Evolutionary conservation across 2,888 invertebrate species (phyloP), one percentile per base, ranked within the genome.

Genomic region (Microplitis manilae): DNA sequence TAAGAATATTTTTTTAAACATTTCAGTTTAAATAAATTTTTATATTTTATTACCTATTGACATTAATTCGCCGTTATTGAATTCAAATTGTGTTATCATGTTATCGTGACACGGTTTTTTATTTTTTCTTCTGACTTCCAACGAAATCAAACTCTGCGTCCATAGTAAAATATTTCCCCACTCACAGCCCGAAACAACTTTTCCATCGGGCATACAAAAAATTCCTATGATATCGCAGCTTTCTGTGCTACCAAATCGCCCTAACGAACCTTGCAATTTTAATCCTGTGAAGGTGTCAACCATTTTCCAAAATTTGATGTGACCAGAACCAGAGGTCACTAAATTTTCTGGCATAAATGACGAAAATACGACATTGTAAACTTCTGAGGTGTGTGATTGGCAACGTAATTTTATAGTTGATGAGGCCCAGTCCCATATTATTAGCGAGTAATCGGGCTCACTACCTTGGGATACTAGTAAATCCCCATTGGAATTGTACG

Each of bases 251-350:
- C 97, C 97, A 88, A 97, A 98, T 86, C 96, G 92, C 0, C 97
- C 97, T n/a, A 96, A 89, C 85, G 95, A 94, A 1, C 97, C 96
- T 90, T 97, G 94, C 6, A 98, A 90, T 90, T 98, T 98, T 0
- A 97, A 90, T 0, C 97, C 97, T 0, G 97, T 98, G 86, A 97
- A 98, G 0, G 98, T 97, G 80, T 92, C 89, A 0, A 95, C 94
- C 95, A 97, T 97, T 91, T 96, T 97, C 97, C 97, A 98, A 90
- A 97, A 97, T 89, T 96, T 96, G 40, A 96, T 94, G 85, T 96
- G 96, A 17, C 94, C 94, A 1, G 94, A 89, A 8, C 94, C 94
- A 84, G 95, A 93, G 2, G 96, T 94, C 2, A 95, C 95, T 60
- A 98, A 91, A 82, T 95, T 94, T 7, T 95, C 96, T 5, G 94